phyloP scores from a whole-genome alignment of 2,113 vertebrate genomes.

The Rhynchomys soricoides region DNA sequence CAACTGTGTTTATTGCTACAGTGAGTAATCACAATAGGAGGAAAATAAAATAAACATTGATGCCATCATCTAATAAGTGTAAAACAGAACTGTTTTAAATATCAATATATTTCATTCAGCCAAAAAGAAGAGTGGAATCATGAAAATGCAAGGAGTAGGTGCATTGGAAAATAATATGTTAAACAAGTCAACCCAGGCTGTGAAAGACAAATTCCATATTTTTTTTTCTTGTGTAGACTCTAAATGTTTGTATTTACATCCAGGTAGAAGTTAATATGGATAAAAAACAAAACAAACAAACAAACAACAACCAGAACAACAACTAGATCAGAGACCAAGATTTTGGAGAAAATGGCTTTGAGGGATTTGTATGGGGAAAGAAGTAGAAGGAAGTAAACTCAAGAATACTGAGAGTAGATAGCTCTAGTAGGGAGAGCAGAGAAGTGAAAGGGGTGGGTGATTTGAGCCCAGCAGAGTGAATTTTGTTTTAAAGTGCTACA shows the following conservation, averaged over 20 bases:
- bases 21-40: background rate
- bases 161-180: background rate
- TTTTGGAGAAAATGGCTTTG: background rate
- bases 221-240: background rate
- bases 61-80: too few species aligned
- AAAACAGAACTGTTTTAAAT: background rate
- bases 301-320: too few species aligned
- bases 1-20: background rate
- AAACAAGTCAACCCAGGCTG: background rate
- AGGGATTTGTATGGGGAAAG: background rate
- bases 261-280: background rate
- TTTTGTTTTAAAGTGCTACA: background rate
- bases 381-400: background rate
- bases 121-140: background rate
- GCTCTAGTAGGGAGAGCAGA: background rate
- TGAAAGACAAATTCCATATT: background rate
- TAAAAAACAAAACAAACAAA: background rate
- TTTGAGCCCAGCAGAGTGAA: too few species aligned
- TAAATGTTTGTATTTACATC: background rate
- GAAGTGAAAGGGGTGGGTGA: background rate
- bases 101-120: background rate
- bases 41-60: background rate
- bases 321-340: background rate
- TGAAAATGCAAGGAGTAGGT: background rate
- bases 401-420: too few species aligned